Base-by-base conservation (phyloP, 2,888 invertebrate genomes). In the Agapostemon virescens region DNA sequence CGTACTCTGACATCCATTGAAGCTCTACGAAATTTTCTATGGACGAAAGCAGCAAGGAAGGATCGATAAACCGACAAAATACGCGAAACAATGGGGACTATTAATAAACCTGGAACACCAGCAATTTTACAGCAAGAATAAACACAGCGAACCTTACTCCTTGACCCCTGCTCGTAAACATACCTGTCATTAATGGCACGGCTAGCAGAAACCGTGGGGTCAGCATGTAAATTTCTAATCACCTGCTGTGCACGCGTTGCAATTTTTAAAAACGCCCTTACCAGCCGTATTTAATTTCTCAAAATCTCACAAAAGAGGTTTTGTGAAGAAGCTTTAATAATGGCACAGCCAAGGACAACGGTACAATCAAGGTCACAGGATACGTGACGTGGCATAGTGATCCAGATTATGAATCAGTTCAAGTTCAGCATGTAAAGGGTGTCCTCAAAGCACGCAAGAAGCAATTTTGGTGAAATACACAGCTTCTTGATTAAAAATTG, bases 171-270 rank as follows among this genome's bases (percentile, higher is more conserved):
- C 26, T 55, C 55, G 55, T 55, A 26, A 55, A 55, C 55, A 15
- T 0, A 3, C 26, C 26, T 55, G 15, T 55, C 55, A 30, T 55
- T 23, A 26, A 55, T 55, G 55, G 17, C 55, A 55, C 55, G 38
- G 11, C 38, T 11, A 52, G 23, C 52, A 55, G 55, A 55, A 55
- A 26, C 55, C 26, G 23, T 23, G 26, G 13, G 55, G 55, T 55
- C 55, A 13, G 13, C 55, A 5, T 30, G 38, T 42, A 45, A 49
- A 49, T 69, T 30, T 30, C 49, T 76, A 70, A 52, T 70, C 11
- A 26, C 26, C 55, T 3, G 6, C 13, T 9, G 11, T 20, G 30
- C 49, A 38, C 38, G 38, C 38, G 23, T 30, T 30, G 49, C 23
- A 23, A 30, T 23, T n/a, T n/a, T 67, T 45, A 45, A 71, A 67